These are phyloP conservation scores for Sinhomidia bicolor DNA, from an alignment of 2,888 invertebrate genomes.

Conservation along the genomic window DNA sequence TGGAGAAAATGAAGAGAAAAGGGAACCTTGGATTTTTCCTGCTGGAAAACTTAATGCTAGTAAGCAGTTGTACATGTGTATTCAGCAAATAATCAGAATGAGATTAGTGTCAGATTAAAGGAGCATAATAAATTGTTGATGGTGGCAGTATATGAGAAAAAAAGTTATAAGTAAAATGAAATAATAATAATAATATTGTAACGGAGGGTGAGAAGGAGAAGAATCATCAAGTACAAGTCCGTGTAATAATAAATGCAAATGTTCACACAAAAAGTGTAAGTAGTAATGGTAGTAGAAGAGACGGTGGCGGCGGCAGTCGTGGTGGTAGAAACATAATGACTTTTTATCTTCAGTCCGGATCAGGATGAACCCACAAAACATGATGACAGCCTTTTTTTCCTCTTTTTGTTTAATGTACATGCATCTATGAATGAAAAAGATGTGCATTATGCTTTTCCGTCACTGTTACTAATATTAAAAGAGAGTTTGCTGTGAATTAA, in stretches of 20 bases:
- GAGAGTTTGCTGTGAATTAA: neutral
- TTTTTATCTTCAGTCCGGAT: slow-evolving; percentile 46
- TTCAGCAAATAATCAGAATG: slow-evolving; percentile 75
- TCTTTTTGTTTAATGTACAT: slow-evolving; percentile 42
- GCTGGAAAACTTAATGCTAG: neutral
- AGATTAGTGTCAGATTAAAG: slow-evolving; percentile 80
- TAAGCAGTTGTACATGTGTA: neutral
- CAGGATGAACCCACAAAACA: slow-evolving; percentile 49
- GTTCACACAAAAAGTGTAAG: neutral
- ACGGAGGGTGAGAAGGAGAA: neutral
- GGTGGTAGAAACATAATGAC: slow-evolving; percentile 34
- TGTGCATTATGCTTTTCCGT: neutral
- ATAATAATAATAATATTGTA: neutral
- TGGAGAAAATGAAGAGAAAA: neutral
- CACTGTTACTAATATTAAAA: neutral
- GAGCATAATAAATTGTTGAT: slow-evolving; percentile 46
- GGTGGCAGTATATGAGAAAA: slow-evolving; percentile 13
- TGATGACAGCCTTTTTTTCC: slow-evolving; percentile 67
- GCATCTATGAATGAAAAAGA: neutral
- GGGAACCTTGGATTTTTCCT: neutral
- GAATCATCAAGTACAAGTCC: no score
- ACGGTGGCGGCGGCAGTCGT: neutral
- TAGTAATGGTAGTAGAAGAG: neutral
- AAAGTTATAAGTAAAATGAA: slow-evolving; percentile 16
- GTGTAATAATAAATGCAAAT: slow-evolving; percentile 21